Percentiles rank a stretch among this genome's conserved stretches.
Evolutionary conservation across 2,888 invertebrate genomes (phyloP).

Genomic region (Habroteleia sp.): DNA sequence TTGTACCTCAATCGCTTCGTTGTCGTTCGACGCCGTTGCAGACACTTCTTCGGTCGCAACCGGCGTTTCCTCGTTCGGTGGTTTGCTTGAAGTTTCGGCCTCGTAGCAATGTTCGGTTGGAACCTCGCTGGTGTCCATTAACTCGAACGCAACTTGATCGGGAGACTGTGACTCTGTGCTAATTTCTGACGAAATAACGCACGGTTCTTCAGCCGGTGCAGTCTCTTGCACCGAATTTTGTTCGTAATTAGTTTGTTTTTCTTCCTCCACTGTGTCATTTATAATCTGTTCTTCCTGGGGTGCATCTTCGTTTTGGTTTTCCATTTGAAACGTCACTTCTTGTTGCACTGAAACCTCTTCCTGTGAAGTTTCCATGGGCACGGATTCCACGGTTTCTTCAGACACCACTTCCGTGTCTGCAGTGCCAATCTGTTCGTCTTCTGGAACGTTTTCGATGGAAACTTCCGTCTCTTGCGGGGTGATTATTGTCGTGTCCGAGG

Average conservation of each 20-base stretch:
- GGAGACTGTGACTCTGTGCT: conserved; percentile 63
- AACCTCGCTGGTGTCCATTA: conserved; percentile 59
- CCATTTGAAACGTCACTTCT: not conserved
- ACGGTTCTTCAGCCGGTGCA: conserved; percentile 63
- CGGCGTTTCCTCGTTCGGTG: conserved; percentile 6
- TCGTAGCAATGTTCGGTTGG: conserved; percentile 27
- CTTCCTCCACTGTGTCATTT: not conserved
- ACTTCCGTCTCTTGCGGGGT: conserved; percentile 58
- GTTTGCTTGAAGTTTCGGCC: conserved; percentile 19
- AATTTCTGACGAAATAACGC: conserved; percentile 67
- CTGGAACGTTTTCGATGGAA: conserved; percentile 42
- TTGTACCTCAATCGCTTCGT: conserved; percentile 29
- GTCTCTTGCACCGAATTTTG: not conserved
- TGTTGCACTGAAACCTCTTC: not conserved
- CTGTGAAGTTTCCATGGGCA: not conserved
- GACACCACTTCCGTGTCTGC: conserved; percentile 1
- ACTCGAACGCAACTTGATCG: conserved; percentile 64
- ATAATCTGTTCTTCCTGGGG: not conserved
- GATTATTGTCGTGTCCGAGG: conserved; percentile 58
- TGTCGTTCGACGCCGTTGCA: conserved; percentile 60
- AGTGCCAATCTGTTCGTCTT: conserved; percentile 17
- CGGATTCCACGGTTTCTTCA: conserved; percentile 14
- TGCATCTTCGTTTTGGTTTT: not conserved
- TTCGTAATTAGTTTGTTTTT: not conserved
- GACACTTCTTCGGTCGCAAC: conserved; percentile 40